Evolutionary conservation across 1,140 invertebrate genomes (phyloP), one percentile per base, ranked within the genome.

Genomic region (Cotesia typhae): DNA sequence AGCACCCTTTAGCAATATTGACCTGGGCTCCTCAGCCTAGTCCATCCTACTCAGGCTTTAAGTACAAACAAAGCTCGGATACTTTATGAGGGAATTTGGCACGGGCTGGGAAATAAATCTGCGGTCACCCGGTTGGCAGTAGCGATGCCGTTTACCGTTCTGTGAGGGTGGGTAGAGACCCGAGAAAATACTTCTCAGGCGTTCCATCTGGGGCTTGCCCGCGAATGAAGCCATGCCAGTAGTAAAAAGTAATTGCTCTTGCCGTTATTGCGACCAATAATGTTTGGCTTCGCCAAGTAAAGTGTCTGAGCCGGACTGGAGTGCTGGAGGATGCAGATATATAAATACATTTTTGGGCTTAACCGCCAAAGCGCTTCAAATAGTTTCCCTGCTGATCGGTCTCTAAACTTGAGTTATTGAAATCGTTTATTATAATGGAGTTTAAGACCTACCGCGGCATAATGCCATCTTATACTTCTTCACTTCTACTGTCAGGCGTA

Each of bases 61-160:
- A 74, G 70, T 73, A 55, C 71, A 76, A 76, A 76, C 72, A 76
- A 76, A 76, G 72, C 60, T 37, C 57, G 36, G 12, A 71, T 65
- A 72, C 71, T 74, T 76, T 76, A 76, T 76, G 74, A 73, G 74
- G 73, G 67, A 76, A 76, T 76, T 76, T 68, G 72, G 71, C 64
- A 66, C 65, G 67, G 60, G 47, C 60, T 71, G 66, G 67, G 69
- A 72, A 67, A 75, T 75, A 75, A 75, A 75, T 75, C 74, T 73
- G 74, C 60, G 74, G 74, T 75, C 38, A 59, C 41, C 53, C n/a
- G n/a, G n/a, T 47, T 60, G 59, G 67, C 14, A 63, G 28, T 53
- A 53, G 35, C 64, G 35, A 17, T 73, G 14, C 51, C 51, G 12
- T 47, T 9, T 28, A 28, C 28, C 28, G 3, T 28, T 28, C 3